These are phyloP conservation scores for Drosophila persimilis DNA, from an alignment of 1,140 invertebrate genomes.

Conservation along the genomic window DNA sequence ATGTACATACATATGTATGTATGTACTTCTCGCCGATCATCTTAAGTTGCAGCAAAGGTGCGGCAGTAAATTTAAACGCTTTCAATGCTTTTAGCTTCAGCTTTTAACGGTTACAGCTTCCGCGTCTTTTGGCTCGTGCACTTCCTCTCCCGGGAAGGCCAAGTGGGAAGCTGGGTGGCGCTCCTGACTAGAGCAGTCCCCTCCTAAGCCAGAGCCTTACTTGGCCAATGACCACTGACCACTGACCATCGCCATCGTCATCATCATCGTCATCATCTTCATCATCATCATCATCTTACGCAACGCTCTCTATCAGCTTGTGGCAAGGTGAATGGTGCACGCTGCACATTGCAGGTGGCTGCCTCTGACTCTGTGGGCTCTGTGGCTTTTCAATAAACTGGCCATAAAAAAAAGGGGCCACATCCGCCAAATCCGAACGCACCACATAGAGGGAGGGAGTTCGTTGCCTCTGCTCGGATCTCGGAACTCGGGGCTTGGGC, in stretches of 20 bases:
- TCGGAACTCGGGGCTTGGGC: too few species aligned
- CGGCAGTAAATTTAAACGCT: conserved; percentile 38
- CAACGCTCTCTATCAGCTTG: conserved; percentile 38
- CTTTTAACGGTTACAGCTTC: conserved; percentile 33
- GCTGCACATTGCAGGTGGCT: conserved; percentile 20
- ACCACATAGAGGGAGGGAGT: conserved; percentile 23
- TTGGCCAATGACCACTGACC: conserved; percentile 36
- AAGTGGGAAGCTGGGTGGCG: conserved; percentile 24
- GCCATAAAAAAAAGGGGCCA: conserved; percentile 62
- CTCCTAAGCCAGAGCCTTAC: conserved; percentile 23
- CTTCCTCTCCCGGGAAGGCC: conserved; percentile 31
- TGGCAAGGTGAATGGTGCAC: conserved; percentile 8
- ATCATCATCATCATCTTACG: conserved; percentile 40
- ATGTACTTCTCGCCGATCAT: conserved; percentile 1
- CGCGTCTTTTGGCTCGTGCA: conserved; percentile 32
- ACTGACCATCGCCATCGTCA: conserved; percentile 32
- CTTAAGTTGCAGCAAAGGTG: conserved; percentile 42
- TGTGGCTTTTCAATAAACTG: conserved; percentile 65
- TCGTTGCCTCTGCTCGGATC: conserved; percentile 18
- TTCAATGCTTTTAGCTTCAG: conserved; percentile 42
- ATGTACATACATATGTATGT: too few species aligned
- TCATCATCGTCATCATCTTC: conserved; percentile 6
- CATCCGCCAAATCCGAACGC: too few species aligned
- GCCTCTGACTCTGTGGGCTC: conserved; percentile 18
- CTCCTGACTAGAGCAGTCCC: not conserved